Percentiles rank a stretch among this genome's conserved stretches.
phyloP scores from a whole-genome alignment of 2,113 vertebrate species.

The Pelobates fuscus region DNA sequence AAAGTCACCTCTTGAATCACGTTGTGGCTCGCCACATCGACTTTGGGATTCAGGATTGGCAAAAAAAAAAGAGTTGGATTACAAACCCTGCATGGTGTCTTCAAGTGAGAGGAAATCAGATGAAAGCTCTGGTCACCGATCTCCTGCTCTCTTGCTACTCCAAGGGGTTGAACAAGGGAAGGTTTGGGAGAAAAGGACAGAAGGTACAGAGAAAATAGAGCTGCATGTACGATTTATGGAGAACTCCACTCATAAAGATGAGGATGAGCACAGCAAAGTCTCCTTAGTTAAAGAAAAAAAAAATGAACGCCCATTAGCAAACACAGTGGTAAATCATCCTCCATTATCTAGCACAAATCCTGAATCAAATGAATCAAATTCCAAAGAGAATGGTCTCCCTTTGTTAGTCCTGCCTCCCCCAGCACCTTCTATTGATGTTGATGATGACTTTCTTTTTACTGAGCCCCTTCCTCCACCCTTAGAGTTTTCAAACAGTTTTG shows the following conservation, averaged over 20 bases:
- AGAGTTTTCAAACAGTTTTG: conserved; percentile 92
- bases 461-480: conserved; percentile 87
- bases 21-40: conserved; percentile 60
- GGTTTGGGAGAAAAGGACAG: conserved; percentile 52
- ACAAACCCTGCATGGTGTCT: conserved; percentile 40
- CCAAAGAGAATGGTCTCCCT: conserved; percentile 68
- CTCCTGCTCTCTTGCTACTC: conserved; percentile 54
- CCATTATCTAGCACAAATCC: conserved; percentile 38
- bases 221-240: conserved; percentile 76
- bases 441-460: conserved; percentile 86
- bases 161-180: conserved; percentile 67
- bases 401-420: conserved; percentile 86
- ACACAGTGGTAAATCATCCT: conserved; percentile 9
- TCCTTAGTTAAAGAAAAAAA: conserved; percentile 17
- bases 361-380: conserved; percentile 14
- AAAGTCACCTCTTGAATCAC: conserved; percentile 44
- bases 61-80: conserved; percentile 41
- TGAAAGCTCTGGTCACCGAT: conserved; percentile 53
- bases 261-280: conserved; percentile 16
- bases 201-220: conserved; percentile 62
- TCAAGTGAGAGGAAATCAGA: conserved; percentile 42
- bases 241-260: conserved; percentile 53
- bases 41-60: conserved; percentile 60
- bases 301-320: conserved; percentile 10
- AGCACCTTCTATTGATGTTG: conserved; percentile 84